Percentiles rank a stretch among this genome's conserved stretches.
These are phyloP conservation scores for Hoplodrina blanda DNA, from an alignment of 2,888 invertebrate species.

Conservation along the genomic window DNA sequence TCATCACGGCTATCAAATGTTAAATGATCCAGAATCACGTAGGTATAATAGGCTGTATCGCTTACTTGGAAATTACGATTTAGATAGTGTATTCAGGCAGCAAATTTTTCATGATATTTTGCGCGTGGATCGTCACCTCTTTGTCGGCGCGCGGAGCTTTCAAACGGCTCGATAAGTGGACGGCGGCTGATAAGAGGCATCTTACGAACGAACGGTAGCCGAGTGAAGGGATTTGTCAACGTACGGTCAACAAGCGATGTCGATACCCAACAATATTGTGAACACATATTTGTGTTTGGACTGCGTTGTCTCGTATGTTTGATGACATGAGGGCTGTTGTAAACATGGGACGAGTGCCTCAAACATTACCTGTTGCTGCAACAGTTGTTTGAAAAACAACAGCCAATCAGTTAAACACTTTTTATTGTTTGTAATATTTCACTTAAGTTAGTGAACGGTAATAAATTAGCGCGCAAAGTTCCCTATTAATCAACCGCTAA, in stretches of 20 bases:
- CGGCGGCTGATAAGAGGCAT: conserved; percentile 80
- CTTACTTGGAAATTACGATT: conserved; percentile 54
- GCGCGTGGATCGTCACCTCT: conserved; percentile 85
- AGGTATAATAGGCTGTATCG: conserved; percentile 24
- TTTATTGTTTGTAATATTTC: conserved; percentile 34
- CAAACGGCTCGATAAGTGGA: conserved; percentile 84
- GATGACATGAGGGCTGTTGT: conserved; percentile 37
- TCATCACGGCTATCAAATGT: conserved; percentile 49
- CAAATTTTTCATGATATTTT: conserved; percentile 76
- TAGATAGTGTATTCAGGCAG: conserved; percentile 59
- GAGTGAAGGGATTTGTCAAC: conserved; percentile 85
- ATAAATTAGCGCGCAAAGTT: conserved; percentile 56
- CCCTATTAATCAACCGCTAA: conserved; percentile 53
- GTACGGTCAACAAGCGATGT: conserved; percentile 83
- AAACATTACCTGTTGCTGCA: conserved; percentile 18
- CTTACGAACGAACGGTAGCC: conserved; percentile 84
- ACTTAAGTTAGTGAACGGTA: conserved; percentile 24
- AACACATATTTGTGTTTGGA: conserved; percentile 70
- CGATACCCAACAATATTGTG: conserved; percentile 63
- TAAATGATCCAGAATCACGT: conserved; percentile 37
- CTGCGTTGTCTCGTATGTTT: conserved; percentile 53
- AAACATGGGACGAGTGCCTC: conserved; percentile 43
- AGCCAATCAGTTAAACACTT: conserved; percentile 4
- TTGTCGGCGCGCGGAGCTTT: conserved; percentile 84
- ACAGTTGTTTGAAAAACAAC: conserved; percentile 39